A percentile compares a stretch with the other conserved stretches of the same genome.
These are phyloP conservation scores for Stegana nigrithorax DNA, from an alignment of 2,888 invertebrate species.

Conservation along the genomic window DNA sequence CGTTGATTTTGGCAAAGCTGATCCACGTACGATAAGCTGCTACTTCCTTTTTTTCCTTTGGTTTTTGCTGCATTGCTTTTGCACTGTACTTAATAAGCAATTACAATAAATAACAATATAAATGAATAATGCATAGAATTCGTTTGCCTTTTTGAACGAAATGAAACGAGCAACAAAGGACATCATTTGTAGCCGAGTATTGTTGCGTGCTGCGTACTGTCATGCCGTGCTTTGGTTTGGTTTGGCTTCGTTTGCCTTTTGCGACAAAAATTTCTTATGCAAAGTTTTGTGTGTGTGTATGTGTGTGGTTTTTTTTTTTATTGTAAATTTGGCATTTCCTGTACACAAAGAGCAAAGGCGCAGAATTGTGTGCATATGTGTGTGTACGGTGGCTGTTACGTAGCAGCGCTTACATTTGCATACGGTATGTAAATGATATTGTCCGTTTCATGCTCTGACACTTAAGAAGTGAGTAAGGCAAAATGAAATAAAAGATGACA, in stretches of 20 bases:
- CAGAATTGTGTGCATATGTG: slow-evolving; percentile 23
- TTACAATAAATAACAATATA: slow-evolving; percentile 44
- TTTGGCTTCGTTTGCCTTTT: slow-evolving; percentile 13
- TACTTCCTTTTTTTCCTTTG: no score
- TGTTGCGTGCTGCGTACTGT: not conserved
- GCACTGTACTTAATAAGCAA: slow-evolving; percentile 34
- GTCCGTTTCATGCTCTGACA: slow-evolving; percentile 55
- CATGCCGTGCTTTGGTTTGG: not conserved
- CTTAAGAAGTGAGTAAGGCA: slow-evolving; percentile 41
- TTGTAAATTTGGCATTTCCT: slow-evolving; percentile 48
- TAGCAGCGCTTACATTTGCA: slow-evolving; percentile 47
- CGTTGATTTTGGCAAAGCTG: not conserved
- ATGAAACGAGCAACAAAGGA: slow-evolving; percentile 15
- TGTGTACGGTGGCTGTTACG: slow-evolving; percentile 17
- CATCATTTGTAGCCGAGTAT: slow-evolving; percentile 6
- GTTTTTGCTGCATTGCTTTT: slow-evolving; percentile 19
- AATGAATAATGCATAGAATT: slow-evolving; percentile 42
- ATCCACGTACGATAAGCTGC: slow-evolving; percentile 1
- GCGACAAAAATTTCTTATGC: slow-evolving; percentile 43
- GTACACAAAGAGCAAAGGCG: slow-evolving; percentile 37
- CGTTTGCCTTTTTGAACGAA: slow-evolving; percentile 15
- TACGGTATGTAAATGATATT: slow-evolving; percentile 54
- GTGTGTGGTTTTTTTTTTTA: slow-evolving; percentile 40
- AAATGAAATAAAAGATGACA: slow-evolving; percentile 54
- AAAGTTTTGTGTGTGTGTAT: slow-evolving; percentile 36